Evolutionary conservation across 2,888 invertebrate genomes (phyloP).

Genomic region (Xestobium rufovillosum): DNA sequence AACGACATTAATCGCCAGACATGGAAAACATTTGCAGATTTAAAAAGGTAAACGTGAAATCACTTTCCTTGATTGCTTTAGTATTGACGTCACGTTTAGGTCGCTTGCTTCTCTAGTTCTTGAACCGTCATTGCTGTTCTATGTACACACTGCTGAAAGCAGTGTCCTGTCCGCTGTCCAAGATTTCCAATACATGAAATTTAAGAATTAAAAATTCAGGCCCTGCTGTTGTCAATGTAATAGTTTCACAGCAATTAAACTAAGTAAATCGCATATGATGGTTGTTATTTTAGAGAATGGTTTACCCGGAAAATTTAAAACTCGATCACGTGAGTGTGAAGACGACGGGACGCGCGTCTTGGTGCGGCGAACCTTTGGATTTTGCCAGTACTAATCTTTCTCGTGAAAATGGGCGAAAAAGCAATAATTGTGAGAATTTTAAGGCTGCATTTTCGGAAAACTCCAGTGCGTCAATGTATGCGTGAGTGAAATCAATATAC

Average conservation of each 20-base stretch:
- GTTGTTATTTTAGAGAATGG: constrained; percentile 38
- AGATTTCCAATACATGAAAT: too few relatives aligned
- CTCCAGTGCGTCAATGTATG: constrained; percentile 12
- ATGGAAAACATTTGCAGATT: constrained; percentile 43
- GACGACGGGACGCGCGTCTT: constrained; percentile 31
- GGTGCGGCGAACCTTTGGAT: constrained; percentile 38
- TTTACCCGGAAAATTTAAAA: constrained; percentile 40
- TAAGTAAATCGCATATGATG: too few relatives aligned
- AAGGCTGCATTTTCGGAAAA: constrained; percentile 19
- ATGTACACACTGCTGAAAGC: too few relatives aligned
- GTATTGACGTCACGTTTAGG: too few relatives aligned
- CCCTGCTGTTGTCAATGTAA: too few relatives aligned
- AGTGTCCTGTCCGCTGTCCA: too few relatives aligned
- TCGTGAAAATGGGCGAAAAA: constrained; percentile 15
- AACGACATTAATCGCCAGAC: constrained; percentile 37
- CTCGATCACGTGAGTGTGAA: constrained; percentile 36
- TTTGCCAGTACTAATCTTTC: constrained; percentile 25
- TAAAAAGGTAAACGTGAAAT: constrained; percentile 38
- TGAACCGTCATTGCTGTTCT: too few relatives aligned
- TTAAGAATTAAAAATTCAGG: too few relatives aligned
- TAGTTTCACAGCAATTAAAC: too few relatives aligned
- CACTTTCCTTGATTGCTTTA: constrained; percentile 8
- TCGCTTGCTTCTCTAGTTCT: too few relatives aligned
- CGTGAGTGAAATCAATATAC: too few relatives aligned
- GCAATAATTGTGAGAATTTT: constrained; percentile 14